Evolutionary conservation across 2,797 vertebrate species (phyloP).

Genomic region (Psittacula derbiana): DNA sequence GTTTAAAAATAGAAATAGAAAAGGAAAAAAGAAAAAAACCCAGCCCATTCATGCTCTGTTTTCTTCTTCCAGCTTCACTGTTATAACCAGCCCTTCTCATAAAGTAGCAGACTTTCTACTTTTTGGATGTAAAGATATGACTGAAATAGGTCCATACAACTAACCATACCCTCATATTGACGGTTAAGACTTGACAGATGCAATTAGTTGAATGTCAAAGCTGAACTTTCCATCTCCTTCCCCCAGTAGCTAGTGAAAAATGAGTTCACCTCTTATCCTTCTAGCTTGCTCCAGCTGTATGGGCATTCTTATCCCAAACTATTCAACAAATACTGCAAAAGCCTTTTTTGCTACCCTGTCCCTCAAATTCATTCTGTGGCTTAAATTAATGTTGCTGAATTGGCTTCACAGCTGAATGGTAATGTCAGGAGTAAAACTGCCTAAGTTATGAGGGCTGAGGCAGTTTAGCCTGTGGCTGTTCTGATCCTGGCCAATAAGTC

Average conservation of each 20-base stretch:
- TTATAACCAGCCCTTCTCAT: not conserved
- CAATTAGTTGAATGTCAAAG: not conserved
- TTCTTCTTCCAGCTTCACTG: not conserved
- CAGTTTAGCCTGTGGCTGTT: not conserved
- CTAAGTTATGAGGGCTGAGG: not conserved
- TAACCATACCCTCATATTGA: not conserved
- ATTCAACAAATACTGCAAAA: not conserved
- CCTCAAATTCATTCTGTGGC: not conserved
- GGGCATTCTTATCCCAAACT: not conserved
- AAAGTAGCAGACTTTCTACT: not conserved
- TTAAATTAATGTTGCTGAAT: not conserved
- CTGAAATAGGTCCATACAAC: not conserved
- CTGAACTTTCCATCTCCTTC: not conserved
- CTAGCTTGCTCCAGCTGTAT: not conserved
- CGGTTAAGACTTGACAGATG: not conserved
- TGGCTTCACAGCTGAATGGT: not conserved
- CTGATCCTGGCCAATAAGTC: not conserved
- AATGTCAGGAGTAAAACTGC: not conserved
- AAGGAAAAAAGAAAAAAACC: not conserved
- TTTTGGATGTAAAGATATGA: not conserved
- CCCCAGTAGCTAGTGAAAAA: not conserved
- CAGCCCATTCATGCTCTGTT: not conserved
- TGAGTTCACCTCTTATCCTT: not conserved
- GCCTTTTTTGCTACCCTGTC: not conserved
- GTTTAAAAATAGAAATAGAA: not conserved